Evolutionary conservation across 1,140 invertebrate species (phyloP), one percentile per base, ranked within the genome.

Genomic region (Rhagoletis pomonella): DNA sequence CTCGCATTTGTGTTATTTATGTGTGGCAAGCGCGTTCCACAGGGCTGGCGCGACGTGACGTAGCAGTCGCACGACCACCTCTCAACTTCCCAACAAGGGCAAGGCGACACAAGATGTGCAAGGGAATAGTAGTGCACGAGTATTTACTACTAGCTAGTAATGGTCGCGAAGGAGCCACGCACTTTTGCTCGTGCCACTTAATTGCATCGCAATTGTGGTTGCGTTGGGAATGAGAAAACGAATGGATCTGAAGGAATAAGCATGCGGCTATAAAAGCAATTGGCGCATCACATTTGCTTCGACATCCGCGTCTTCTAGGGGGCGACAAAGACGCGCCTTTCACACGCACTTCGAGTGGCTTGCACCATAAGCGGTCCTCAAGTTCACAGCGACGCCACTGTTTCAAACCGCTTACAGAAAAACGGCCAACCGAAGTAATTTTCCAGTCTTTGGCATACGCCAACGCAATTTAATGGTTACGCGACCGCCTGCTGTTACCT

Each of bases 1-100:
- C 73, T 50, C 73, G 73, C 47, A 81, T 81, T 81, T 81, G 19
- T n/a, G 73, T 81, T 81, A 81, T 81, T 81, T 81, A 81, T 81
- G 73, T n/a, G 47, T 19, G 5, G 4, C 50, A 81, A 55, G 17
- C 73, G 73, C 73, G 47, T 81, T 55, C 50, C 47, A 81, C 17
- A 47, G n/a, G 73, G 73, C 44, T 9, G 60, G 7, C 10, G 9
- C 17, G 60, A 14, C 60, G 60, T 14, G 17, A 62, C 6, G 10
- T 6, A 17, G 17, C 4, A n/a, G 10, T 62, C 17, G 6, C 60
- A 62, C 3, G 4, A n/a, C 60, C 17, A 12, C 9, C 10, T 17
- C 6, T n/a, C n/a, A n/a, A n/a, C n/a, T n/a, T n/a, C n/a, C n/a
- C n/a, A n/a, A n/a, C n/a, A 14, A 17, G 60, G 10, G 10, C 44